Evolutionary conservation across 1,140 invertebrate species (phyloP), one percentile per base, ranked within the genome.

Genomic region (Dermatophagoides farinae): DNA sequence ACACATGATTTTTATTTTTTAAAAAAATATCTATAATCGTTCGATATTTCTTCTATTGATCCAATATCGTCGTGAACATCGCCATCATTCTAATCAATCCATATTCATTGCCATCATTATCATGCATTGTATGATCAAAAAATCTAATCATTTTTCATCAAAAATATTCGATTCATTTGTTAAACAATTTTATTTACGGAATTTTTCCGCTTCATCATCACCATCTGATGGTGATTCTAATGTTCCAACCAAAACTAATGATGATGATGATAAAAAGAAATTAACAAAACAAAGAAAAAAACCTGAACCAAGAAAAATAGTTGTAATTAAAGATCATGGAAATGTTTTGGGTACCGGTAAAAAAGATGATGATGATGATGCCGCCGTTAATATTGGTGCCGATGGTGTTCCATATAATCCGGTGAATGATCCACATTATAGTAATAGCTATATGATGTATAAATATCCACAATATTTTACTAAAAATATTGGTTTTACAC

Each of bases 391-490:
- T 14, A 40, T 47, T 37, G 58, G 58, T 9, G 44, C 58, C 1
- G 46, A 60, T 41, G 58, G 44, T 43, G 44, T 60, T 39, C 57
- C 57, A 25, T 60, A 60, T 20, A 44, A 60, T 43, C 58, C 58
- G 14, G 4, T 9, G 14, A 60, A 47, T 12, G 58, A 60, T 41
- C 58, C 58, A 1, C 5, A 47, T 8, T 50, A 47, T 39, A 60
- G 10, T 25, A 40, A 31, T 18, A 44, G 18, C 2, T 31, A 4
- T 40, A 18, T 18, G n/a, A 9, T 1, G n/a, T 60, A 60, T 25
- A 50, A 50, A 40, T 60, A 60, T 41, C 58, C 58, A 20, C 58
- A 60, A 52, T 60, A 49, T 43, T 60, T 60, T 41, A 60, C 58
- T 8, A 16, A 47, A 52, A 1, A 60, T 37, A 5, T 60, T 1